Base-by-base conservation (phyloP, 2,113 vertebrate genomes). In the Cyanistes caeruleus region DNA sequence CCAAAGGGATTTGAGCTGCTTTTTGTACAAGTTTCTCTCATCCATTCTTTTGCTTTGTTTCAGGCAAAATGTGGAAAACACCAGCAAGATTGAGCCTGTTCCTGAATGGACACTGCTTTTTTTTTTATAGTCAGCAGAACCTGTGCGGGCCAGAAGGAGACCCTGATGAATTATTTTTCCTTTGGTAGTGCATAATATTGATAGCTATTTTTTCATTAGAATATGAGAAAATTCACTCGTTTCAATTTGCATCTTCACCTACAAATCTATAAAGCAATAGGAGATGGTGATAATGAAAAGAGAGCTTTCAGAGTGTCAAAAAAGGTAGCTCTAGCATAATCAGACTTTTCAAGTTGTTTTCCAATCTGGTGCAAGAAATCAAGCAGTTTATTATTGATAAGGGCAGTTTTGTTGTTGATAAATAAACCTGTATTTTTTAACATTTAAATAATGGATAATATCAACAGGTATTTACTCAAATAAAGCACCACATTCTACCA, bases 261-360 rank as follows among this genome's bases (percentile, higher is more conserved):
- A 70, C 11, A 20, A 89, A 92, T 87, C 63, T 78, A 3, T 51
- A 56, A 64, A 89, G 86, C 8, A 41, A 48, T 91, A 92, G 90
- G 89, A 97, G 69, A 41, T 96, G 93, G 87, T 93, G 91, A 96
- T 90, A 95, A 95, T 73, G 88, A 63, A 84, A 92, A 35, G 67
- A 49, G 58, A 92, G 24, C 70, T 96, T 97, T 96, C 89, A 96
- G 92, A 46, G 41, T 72, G 65, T 91, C 49, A 82, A 68, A 86
- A 97, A 76, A 95, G 70, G 70, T 65, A 93, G 76, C 89, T 92
- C 17, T 58, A 74, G 84, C 88, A 91, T 87, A 97, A 97, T 91
- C 76, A 84, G 48, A 39, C 68, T 87, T 97, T 98, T 96, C 84
- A 96, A 97, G 85, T 79, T 84, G 63, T 77, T 97, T 96, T 84